Evolutionary conservation across 2,113 vertebrate genomes (phyloP).

Genomic region (Anoplopoma fimbria): DNA sequence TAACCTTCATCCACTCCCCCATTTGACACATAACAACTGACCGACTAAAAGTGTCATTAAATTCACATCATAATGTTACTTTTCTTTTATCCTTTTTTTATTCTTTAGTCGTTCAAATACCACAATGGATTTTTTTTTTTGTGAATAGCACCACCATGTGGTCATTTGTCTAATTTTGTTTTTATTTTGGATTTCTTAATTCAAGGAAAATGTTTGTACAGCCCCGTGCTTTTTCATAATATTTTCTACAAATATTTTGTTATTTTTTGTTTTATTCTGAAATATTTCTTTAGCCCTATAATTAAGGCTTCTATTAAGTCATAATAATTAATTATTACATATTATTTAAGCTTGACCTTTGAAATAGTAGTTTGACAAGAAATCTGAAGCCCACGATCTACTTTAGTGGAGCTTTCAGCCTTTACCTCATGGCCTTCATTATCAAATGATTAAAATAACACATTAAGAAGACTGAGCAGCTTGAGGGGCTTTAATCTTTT

Average conservation of each 20-base stretch:
- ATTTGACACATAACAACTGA: not conserved
- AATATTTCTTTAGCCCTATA: not conserved
- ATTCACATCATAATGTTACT: too few species aligned
- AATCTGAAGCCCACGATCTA: not conserved
- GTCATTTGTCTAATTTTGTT: not conserved
- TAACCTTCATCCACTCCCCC: not conserved
- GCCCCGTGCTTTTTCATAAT: too few species aligned
- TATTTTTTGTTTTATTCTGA: not conserved
- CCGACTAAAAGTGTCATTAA: not conserved
- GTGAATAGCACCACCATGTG: not conserved
- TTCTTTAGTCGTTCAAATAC: not conserved
- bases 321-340: not conserved
- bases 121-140: not conserved
- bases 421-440: not conserved
- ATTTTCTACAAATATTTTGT: not conserved
- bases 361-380: too few species aligned
- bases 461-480: constrained; percentile 3
- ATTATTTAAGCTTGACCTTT: not conserved
- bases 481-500: not conserved
- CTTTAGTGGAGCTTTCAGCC: not conserved
- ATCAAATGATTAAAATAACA: not conserved
- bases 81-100: not conserved
- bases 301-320: not conserved
- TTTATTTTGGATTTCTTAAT: not conserved
- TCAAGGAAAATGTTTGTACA: too few species aligned